Percentiles rank a stretch among this genome's conserved stretches.
phyloP scores from a whole-genome alignment of 2,888 invertebrate genomes.

The Synanthedon andrenaeformis region DNA sequence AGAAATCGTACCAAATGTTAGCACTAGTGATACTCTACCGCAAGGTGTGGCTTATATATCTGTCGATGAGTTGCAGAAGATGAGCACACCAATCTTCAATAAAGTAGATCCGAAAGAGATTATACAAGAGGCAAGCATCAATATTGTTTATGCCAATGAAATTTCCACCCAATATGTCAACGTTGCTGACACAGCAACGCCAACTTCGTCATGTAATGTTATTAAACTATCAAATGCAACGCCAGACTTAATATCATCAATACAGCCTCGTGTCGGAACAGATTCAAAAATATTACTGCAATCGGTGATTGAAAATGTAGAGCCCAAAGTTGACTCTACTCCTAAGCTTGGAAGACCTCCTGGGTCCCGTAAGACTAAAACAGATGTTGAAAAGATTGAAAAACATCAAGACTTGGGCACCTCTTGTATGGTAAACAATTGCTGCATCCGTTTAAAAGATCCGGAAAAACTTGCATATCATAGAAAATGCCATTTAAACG shows the following conservation, averaged over 20 bases:
- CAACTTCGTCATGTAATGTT: slow-evolving; percentile 31
- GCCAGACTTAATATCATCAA: slow-evolving; percentile 58
- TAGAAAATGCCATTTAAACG: slow-evolving; percentile 70
- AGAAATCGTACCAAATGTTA: slow-evolving; percentile 53
- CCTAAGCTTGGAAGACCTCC: slow-evolving; percentile 19
- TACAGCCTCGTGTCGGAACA: slow-evolving; percentile 25
- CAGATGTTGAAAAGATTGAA: slow-evolving; percentile 9
- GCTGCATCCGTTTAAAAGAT: slow-evolving; percentile 69
- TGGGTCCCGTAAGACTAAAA: slow-evolving; percentile 7
- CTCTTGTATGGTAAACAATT: slow-evolving; percentile 64
- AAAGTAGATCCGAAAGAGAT: slow-evolving; percentile 60
- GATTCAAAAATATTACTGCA: slow-evolving; percentile 20
- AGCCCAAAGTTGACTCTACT: slow-evolving; percentile 15
- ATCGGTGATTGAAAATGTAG: slow-evolving; percentile 11
- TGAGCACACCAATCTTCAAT: slow-evolving; percentile 62
- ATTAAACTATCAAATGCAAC: slow-evolving; percentile 49
- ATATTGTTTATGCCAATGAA: slow-evolving; percentile 58
- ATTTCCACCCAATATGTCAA: slow-evolving; percentile 47
- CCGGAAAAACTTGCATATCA: slow-evolving; percentile 74
- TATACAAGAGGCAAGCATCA: slow-evolving; percentile 61
- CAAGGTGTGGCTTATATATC: slow-evolving; percentile 59
- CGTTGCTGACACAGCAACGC: slow-evolving; percentile 29
- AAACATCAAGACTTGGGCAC: slow-evolving; percentile 9
- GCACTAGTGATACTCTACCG: slow-evolving; percentile 35
- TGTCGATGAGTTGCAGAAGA: slow-evolving; percentile 55